phyloP scores from a whole-genome alignment of 2,888 invertebrate genomes.

The Microctonus hyperodae region DNA sequence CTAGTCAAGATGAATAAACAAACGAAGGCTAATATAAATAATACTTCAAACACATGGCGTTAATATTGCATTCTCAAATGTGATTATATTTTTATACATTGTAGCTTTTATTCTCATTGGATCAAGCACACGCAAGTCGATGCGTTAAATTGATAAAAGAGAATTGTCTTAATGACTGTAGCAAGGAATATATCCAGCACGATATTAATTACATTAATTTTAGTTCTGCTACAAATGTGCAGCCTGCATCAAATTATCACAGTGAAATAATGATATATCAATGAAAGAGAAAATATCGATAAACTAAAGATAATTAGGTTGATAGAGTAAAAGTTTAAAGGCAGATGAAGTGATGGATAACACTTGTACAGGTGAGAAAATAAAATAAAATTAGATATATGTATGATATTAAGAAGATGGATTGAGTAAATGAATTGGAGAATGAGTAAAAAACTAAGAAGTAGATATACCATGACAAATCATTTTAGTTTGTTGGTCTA shows the following conservation, averaged over 20 bases:
- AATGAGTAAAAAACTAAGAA: neutral
- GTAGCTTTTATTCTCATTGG: neutral
- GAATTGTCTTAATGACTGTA: neutral
- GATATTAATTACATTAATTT: constrained; percentile 3
- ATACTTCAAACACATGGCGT: constrained; percentile 25
- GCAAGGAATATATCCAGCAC: neutral
- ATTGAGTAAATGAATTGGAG: neutral
- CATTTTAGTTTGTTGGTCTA: constrained; percentile 16
- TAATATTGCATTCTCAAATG: neutral
- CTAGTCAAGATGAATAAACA: constrained; percentile 2
- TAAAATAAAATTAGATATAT: constrained; percentile 1
- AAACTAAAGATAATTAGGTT: constrained; percentile 2
- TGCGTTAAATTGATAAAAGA: constrained; percentile 12
- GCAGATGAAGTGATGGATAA: constrained; percentile 8
- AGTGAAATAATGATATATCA: neutral
- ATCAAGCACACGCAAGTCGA: constrained; percentile 6
- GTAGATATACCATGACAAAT: constrained; percentile 1
- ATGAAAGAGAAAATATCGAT: neutral
- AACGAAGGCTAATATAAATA: neutral
- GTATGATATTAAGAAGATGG: neutral
- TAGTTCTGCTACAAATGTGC: neutral
- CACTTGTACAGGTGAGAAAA: neutral
- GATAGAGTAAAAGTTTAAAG: constrained; percentile 11
- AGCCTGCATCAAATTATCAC: neutral
- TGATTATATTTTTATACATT: neutral